Base-by-base conservation (phyloP, 2,797 vertebrate species). In the Acanthiza pusilla region DNA sequence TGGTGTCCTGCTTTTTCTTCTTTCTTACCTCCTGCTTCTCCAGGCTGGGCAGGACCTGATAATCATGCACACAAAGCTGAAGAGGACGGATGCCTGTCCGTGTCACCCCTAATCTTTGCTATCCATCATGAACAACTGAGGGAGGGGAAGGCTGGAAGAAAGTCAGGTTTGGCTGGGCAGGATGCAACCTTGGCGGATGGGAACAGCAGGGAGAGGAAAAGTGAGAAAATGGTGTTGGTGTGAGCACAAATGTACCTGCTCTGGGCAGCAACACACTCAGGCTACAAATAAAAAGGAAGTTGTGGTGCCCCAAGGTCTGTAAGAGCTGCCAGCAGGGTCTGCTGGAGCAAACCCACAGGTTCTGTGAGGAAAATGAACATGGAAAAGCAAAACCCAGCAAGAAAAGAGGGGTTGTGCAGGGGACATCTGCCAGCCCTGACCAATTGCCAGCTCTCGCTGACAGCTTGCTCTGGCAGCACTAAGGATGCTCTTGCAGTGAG, bases 401-500 rank as follows among this genome's bases (percentile, higher is more conserved):
- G 51, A 70, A 58, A 62, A 43, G 43, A 43, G 70, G 71, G 29
- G 53, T 8, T 47, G 22, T 19, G 32, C 60, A 17, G 47, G 29
- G 81, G 89, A 88, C 32, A 76, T 36, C 30, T 72, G 78, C 66
- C 86, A 92, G 47, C 22, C 72, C 61, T 82, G 77, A 91, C 32
- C 53, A 45, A 88, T 82, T 0, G 26, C 74, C 71, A 75, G 81
- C 19, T 87, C 78, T 51, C 2, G 0, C 48, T 71, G 53, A 57
- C 3, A 0, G 30, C 53, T 94, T 82, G 32, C 36, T 85, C 47
- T 0, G 0, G 40, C 5, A 14, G 40, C 23, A 15, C 47, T 16
- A 15, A 34, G 47, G 54, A 80, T 62, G 22, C 62, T 68, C 62
- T 75, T 1, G 0, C 2, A 5, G 48, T 36, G 36, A 89, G 34